A percentile compares a stretch with the other conserved stretches of the same genome.
Evolutionary conservation across 2,888 invertebrate species (phyloP).

Genomic region (Pollenia griseotomentosa): DNA sequence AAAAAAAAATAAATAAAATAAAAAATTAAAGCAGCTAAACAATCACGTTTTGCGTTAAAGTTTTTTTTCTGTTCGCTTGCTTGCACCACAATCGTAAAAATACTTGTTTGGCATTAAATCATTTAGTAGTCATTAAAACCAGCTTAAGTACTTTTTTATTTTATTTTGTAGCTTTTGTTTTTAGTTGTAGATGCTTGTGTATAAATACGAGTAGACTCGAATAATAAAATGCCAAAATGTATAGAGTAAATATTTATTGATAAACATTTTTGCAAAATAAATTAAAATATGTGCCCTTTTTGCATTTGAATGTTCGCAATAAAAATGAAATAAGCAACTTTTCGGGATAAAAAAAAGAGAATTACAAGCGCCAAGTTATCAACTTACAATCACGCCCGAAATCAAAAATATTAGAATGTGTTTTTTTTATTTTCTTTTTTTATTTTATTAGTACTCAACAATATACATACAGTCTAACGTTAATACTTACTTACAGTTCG

Average conservation of each 20-base stretch:
- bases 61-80: constrained; percentile 22
- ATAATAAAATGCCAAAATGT: constrained; percentile 18
- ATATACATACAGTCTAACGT: neutral
- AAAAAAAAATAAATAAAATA: constrained; percentile 15
- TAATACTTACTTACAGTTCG: neutral
- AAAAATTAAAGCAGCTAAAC: constrained; percentile 32
- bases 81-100: constrained; percentile 56
- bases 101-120: constrained; percentile 62
- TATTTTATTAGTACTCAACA: constrained; percentile 40
- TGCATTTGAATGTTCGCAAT: neutral
- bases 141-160: constrained; percentile 39
- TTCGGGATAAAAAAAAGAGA: neutral
- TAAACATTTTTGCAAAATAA: constrained; percentile 15
- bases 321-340: constrained; percentile 30
- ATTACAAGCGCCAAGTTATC: constrained; percentile 61
- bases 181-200: neutral
- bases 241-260: constrained; percentile 31
- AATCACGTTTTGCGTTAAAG: constrained; percentile 61
- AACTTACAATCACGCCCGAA: constrained; percentile 63
- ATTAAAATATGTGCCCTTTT: constrained; percentile 3
- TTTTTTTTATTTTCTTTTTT: constrained; percentile 1
- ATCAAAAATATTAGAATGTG: constrained; percentile 45
- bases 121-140: constrained; percentile 65
- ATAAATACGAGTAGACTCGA: neutral
- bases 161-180: constrained; percentile 3